Conservation (phyloP, 2,797 vertebrate species). For the Protonibea diacanthus region DNA sequence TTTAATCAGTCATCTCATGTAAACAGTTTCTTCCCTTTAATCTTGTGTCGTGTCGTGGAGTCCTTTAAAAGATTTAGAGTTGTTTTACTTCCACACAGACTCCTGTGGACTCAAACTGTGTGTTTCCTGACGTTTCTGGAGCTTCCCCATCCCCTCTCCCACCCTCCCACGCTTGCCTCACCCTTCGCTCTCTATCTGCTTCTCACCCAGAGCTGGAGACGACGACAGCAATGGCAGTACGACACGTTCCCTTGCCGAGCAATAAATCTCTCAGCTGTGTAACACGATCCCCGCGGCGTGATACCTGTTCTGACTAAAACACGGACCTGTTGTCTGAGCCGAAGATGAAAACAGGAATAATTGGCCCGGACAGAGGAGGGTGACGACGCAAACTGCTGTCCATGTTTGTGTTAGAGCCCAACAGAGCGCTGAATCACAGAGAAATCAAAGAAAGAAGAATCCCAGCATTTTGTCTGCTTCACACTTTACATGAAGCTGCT, state of each 20-base stretch:
- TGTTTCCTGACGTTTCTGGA: background rate
- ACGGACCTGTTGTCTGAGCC: constrained; percentile 48
- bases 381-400: constrained; percentile 2
- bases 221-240: constrained; percentile 21
- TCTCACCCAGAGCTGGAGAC: constrained; percentile 46
- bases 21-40: background rate
- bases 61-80: background rate
- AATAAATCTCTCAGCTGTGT: constrained; percentile 60
- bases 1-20: background rate
- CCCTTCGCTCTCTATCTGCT: background rate
- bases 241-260: constrained; percentile 53
- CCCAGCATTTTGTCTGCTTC: constrained; percentile 6
- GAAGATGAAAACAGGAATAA: constrained; percentile 56
- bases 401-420: constrained; percentile 27
- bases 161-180: background rate
- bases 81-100: background rate
- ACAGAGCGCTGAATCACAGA: constrained; percentile 20
- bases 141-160: background rate
- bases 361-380: constrained; percentile 16
- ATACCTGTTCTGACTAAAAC: constrained; percentile 52
- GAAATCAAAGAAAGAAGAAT: background rate
- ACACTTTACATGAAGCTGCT: constrained; percentile 12
- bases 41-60: too few species aligned
- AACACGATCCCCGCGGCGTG: constrained; percentile 51
- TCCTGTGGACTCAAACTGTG: too few species aligned